Evolutionary conservation across 2,888 invertebrate genomes (phyloP), one percentile per base, ranked within the genome.

Genomic region (Xestia rhomboidea): DNA sequence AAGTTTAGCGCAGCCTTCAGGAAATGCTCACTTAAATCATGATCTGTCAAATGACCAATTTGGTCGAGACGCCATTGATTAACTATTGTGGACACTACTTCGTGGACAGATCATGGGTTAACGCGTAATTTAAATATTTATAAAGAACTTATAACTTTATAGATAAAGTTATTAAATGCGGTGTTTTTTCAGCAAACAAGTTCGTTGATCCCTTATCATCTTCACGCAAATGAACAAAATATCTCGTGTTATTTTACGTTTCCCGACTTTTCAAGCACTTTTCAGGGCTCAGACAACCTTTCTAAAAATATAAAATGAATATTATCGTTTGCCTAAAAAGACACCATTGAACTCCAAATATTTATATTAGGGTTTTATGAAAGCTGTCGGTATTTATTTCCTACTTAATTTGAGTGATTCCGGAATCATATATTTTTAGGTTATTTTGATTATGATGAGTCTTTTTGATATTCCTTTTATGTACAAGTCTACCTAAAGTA

Each of bases 251-350:
- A 30, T 68, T 72, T 77, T 72, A 64, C 18, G 51, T 68, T 69
- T 66, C 15, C 21, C 49, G 6, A 41, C 11, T 72, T 68, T 73
- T 4, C 1, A 62, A 68, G 66, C 60, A 69, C 60, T 60, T 57
- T 46, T 46, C 30, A 44, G 49, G n/a, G 57, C 57, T 62, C 41
- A 68, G 15, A 24, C 10, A 72, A 72, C 46, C 54, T 83, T 66
- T 54, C 18, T 54, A 62, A 62, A 82, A 73, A 68, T 68, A 72
- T n/a, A 41, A 64, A 64, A 78, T 6, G 10, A 71, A 70, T 78
- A 49, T 79, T 64, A 68, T 71, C 49, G 21, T 63, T 21, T 67
- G n/a, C 30, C 15, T 54, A 51, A 46, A 54, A 18, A 38, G 24
- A 44, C 13, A 68, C 27, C 10, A 49, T 44, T 46, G 27, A 66